Base-by-base conservation (phyloP, 2,797 vertebrate genomes). In the Anguilla marmorata region DNA sequence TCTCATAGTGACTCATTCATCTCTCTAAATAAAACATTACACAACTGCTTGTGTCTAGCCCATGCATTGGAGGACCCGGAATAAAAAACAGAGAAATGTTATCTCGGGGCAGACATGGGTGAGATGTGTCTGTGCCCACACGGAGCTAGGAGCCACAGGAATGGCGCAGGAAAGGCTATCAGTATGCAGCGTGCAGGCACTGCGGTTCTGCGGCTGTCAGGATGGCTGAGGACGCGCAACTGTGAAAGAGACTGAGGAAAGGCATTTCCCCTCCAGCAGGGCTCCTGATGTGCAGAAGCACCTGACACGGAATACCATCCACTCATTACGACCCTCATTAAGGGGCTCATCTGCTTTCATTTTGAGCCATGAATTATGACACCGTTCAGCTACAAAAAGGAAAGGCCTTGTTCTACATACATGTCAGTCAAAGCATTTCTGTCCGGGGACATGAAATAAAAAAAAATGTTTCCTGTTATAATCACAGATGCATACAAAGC, bases 101-200 rank as follows among this genome's bases (percentile, higher is more conserved):
- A 56, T 86, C 72, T 88, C 52, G 66, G 60, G 82, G 88, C 88
- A 88, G 89, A 88, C 89, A 85, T 87, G 87, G 86, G 66, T 90
- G 45, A 63, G 30, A 87, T 79, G 48, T 72, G 86, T 50, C 85
- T 86, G 80, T 90, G 85, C 86, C 88, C 89, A 69, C 74, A 85
- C 85, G 69, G 87, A 88, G 88, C 85, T 82, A 72, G 27, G 83
- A 66, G 88, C 89, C 89, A 76, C 86, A 87, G 50, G 87, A 86
- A 83, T 86, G 76, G 56, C 84, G 69, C 79, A 37, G 85, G 21
- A 66, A 79, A 19, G 84, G 84, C 88, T 88, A 92, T 92, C 91
- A 88, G 88, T 92, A 91, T 92, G 89, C 90, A 89, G 86, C 84
- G 88, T 6, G 33, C 85, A 89, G 87, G n/a, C 37, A 72, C 79